Evolutionary conservation across 2,113 vertebrate species (phyloP).

Genomic region (Lagopus leucura): DNA sequence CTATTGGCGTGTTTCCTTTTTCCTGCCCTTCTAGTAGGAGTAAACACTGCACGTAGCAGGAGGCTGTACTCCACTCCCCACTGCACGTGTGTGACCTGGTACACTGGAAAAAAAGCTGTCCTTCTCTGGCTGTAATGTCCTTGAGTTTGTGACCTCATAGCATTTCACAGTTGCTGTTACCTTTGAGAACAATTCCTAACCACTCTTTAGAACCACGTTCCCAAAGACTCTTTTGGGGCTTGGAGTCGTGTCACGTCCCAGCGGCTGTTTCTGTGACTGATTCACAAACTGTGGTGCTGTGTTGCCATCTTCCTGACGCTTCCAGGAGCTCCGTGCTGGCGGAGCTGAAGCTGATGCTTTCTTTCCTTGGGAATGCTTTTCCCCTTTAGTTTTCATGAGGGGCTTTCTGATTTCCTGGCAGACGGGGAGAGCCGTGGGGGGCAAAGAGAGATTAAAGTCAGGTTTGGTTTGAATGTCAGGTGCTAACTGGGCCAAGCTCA

Average conservation of each 20-base stretch:
- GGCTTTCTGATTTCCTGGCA: neutral
- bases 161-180: neutral
- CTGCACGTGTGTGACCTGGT: neutral
- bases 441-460: neutral
- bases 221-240: neutral
- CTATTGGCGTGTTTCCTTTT: neutral
- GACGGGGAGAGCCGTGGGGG: neutral
- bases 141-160: fast-evolving
- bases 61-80: neutral
- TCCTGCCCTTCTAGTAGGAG: neutral
- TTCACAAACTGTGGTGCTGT: neutral
- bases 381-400: neutral
- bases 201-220: neutral
- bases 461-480: neutral
- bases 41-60: fast-evolving
- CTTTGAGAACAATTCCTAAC: neutral
- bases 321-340: neutral
- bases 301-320: neutral
- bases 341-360: neutral
- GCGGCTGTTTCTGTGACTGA: fast-evolving
- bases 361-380: neutral
- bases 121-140: neutral
- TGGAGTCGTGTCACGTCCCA: neutral
- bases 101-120: neutral
- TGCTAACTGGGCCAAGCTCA: neutral